phyloP scores from a whole-genome alignment of 2,113 vertebrate genomes.

The Pithys albifrons region DNA sequence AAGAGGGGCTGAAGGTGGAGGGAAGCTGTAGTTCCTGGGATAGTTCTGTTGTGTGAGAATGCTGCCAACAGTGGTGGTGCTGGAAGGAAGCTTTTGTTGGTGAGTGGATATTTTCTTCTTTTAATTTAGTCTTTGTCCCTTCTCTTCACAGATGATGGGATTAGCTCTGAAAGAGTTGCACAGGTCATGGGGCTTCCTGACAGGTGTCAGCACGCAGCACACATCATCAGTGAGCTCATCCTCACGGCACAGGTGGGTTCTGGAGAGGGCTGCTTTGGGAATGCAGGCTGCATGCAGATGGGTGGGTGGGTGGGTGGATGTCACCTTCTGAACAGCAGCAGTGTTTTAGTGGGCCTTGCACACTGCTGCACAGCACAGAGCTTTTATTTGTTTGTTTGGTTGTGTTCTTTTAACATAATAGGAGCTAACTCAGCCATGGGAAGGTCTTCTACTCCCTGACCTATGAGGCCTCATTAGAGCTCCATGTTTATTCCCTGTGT shows the following conservation, averaged over 20 bases:
- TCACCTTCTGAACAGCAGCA: neutral
- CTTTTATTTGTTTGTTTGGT: neutral
- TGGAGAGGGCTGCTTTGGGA: neutral
- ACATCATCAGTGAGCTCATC: constrained; percentile 95
- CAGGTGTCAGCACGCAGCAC: constrained; percentile 93
- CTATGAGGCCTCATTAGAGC: neutral
- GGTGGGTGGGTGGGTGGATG: neutral
- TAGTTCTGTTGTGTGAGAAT: neutral
- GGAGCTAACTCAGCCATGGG: neutral
- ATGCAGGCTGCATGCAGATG: neutral
- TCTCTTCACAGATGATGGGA: constrained; percentile 87
- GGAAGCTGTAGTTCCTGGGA: constrained; percentile 25
- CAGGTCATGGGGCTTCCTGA: constrained; percentile 97
- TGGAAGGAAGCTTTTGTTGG: neutral
- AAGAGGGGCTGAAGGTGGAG: constrained; percentile 38
- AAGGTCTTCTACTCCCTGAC: neutral
- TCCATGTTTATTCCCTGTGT: rapidly evolving
- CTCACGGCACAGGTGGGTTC: constrained; percentile 92
- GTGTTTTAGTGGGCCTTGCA: neutral
- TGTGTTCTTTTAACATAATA: neutral
- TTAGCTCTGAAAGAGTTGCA: constrained; percentile 92
- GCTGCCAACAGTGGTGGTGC: neutral
- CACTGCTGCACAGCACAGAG: neutral
- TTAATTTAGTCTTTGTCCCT: neutral
- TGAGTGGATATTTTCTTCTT: neutral